Percentiles rank a stretch among this genome's conserved stretches.
phyloP scores from a whole-genome alignment of 1,140 invertebrate species.

The Eufriesea mexicana region DNA sequence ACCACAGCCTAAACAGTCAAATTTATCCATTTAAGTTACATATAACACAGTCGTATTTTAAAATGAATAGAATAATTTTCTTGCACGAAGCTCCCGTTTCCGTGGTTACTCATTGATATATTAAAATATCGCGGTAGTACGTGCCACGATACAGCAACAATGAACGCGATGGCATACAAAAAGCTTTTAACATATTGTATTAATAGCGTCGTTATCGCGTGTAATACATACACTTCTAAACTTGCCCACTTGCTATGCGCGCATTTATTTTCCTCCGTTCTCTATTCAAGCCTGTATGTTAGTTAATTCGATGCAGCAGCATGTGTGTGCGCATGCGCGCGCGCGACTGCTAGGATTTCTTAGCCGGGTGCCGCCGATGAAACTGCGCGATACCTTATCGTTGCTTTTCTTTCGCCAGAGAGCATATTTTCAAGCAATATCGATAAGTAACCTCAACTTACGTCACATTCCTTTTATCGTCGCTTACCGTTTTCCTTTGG shows the following conservation, averaged over 20 bases:
- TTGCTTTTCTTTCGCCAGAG: conserved; percentile 17
- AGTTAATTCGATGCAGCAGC: conserved; percentile 24
- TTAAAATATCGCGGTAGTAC: conserved; percentile 22
- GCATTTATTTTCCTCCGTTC: conserved; percentile 10
- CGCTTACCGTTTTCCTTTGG: background rate
- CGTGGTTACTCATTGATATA: background rate
- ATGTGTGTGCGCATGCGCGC: background rate
- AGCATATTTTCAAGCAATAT: conserved; percentile 41
- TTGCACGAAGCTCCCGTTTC: too few relatives aligned
- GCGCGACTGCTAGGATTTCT: conserved; percentile 1
- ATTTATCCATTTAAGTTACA: too few relatives aligned
- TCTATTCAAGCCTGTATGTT: conserved; percentile 8
- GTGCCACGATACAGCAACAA: conserved; percentile 5
- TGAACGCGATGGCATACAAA: conserved; percentile 17
- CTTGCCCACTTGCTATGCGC: conserved; percentile 1
- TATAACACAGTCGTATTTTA: background rate
- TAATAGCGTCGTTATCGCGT: conserved; percentile 34
- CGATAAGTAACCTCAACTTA: conserved; percentile 41
- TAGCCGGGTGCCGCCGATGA: conserved; percentile 8
- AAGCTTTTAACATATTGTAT: conserved; percentile 34
- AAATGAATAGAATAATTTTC: background rate
- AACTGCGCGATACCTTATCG: conserved; percentile 42
- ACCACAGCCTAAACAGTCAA: too few relatives aligned
- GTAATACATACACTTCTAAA: background rate
- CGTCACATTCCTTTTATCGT: conserved; percentile 39